Evolutionary conservation across 1,140 invertebrate species (phyloP), one percentile per base, ranked within the genome.

Genomic region (Drosophila neocordata): DNA sequence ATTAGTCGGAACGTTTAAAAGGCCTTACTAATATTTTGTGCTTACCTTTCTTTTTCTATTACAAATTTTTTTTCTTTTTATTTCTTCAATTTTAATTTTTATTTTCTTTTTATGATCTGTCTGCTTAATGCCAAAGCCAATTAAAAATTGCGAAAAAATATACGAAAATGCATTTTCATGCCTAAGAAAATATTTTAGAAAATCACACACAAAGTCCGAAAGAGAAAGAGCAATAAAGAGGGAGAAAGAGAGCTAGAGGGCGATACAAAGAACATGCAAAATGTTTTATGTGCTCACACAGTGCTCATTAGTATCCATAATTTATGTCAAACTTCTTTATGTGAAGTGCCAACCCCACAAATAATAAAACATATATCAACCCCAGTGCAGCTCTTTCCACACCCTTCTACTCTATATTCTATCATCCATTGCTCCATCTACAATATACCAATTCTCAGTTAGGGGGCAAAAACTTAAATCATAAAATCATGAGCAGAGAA

Each of bases 231-330:
- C 31, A n/a, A 15, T 6, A 31, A 6, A 2, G 22, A 55, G n/a
- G 5, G 8, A 65, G 24, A 51, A 6, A 31, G 27, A 56, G 61
- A 48, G 67, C 62, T 8, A 64, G 64, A 58, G 60, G 48, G 60
- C 73, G 71, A 37, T 13, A 37, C 37, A 31, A 53, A 18, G 31
- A 18, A 38, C 41, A 48, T 48, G 41, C 57, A 73, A 76, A 56
- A 87, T 87, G 72, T 61, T 88, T 83, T 79, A 87, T 78, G 82
- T 67, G 61, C 75, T 69, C 82, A 79, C 68, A 79, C 65, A 70
- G 79, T 82, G 72, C 82, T 87, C 82, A 87, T 88, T 87, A 88
- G 82, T 88, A 88, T 88, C 83, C 72, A 83, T 83, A 88, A 87
- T 83, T 87, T 87, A 88, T 88, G 82, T 76, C 82, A 85, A 85